A percentile compares a stretch with the other conserved stretches of the same genome.
Conservation (phyloP, 2,888 invertebrate species). For the Mesorhabditis belari region DNA sequence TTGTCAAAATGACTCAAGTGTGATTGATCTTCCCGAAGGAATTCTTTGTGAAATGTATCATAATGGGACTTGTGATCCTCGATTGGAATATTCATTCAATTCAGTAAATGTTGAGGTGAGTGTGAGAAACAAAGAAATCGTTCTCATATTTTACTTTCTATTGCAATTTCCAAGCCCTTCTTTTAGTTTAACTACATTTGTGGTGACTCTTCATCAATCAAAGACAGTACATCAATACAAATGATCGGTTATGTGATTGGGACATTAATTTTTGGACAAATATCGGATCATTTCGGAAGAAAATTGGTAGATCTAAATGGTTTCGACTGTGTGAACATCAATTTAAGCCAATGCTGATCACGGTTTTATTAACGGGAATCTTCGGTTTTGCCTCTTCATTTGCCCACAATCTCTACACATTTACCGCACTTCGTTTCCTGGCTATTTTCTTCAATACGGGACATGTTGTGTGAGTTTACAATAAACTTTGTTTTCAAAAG, state of each 20-base stretch:
- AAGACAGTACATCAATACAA: neutral
- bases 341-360: neutral
- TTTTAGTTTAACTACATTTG: neutral
- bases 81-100: neutral
- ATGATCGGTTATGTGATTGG: neutral
- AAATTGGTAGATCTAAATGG: neutral
- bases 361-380: neutral
- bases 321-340: neutral
- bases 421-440: neutral
- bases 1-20: neutral
- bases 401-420: neutral
- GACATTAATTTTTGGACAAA: neutral
- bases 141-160: too few relatives aligned
- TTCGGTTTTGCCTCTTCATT: neutral
- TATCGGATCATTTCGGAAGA: neutral
- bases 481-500: neutral
- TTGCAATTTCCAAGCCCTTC: neutral
- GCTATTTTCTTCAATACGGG: neutral
- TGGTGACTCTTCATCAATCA: neutral
- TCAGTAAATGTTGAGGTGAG: neutral
- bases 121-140: too few relatives aligned
- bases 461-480: neutral
- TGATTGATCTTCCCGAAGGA: neutral
- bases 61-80: neutral
- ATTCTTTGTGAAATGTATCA: neutral